A percentile compares a stretch with the other conserved stretches of the same genome.
phyloP scores from a whole-genome alignment of 2,113 vertebrate species.

The Lophius piscatorius region DNA sequence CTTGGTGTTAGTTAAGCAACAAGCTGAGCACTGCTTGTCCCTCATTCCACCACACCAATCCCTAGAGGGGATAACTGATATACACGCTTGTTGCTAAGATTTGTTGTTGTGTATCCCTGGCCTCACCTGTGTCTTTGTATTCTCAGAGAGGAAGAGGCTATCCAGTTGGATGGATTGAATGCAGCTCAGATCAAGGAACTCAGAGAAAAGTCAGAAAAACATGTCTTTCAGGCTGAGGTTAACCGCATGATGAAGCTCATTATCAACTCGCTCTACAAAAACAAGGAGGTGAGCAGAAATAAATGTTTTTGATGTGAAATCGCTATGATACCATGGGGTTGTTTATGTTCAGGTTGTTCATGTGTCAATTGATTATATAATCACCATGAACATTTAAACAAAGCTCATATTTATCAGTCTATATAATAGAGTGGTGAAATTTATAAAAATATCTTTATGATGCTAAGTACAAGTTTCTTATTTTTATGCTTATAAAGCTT shows the following conservation, averaged over 20 bases:
- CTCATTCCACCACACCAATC: neutral
- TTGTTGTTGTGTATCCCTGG: slow-evolving; percentile 1
- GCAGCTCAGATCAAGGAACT: slow-evolving; percentile 97
- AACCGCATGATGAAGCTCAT: slow-evolving; percentile 99
- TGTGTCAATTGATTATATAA: too few relatives aligned
- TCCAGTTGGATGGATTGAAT: slow-evolving; percentile 95
- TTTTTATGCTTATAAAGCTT: neutral
- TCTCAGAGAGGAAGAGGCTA: slow-evolving; percentile 94
- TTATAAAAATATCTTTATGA: too few relatives aligned
- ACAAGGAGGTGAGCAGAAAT: slow-evolving; percentile 90
- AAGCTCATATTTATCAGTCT: too few relatives aligned
- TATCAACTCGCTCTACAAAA: slow-evolving; percentile 98
- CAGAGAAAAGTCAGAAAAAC: slow-evolving; percentile 96
- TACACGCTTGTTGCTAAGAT: neutral
- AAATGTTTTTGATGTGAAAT: neutral
- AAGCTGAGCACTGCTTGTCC: neutral
- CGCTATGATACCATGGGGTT: too few relatives aligned
- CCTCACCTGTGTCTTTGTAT: slow-evolving; percentile 31
- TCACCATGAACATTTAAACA: too few relatives aligned
- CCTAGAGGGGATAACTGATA: neutral
- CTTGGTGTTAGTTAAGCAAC: neutral
- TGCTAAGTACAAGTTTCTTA: too few relatives aligned
- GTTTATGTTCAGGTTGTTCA: too few relatives aligned
- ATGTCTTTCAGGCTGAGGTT: slow-evolving; percentile 96
- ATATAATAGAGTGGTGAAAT: too few relatives aligned